A percentile compares a stretch with the other conserved stretches of the same genome.
These are phyloP conservation scores for Rhorus exstirpatorius DNA, from an alignment of 2,888 invertebrate genomes.

Conservation along the genomic window DNA sequence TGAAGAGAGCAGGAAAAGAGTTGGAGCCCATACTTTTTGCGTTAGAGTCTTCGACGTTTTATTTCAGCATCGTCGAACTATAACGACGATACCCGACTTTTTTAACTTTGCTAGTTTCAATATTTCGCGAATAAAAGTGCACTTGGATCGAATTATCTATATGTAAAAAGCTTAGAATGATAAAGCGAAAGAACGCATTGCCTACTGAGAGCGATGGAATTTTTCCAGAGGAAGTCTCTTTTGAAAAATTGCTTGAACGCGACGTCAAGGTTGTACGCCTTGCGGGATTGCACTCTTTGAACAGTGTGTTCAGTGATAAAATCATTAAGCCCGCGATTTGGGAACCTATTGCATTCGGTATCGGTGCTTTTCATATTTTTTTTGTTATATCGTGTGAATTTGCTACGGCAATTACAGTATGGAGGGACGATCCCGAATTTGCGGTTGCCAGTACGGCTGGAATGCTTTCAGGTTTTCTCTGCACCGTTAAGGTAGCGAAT, in stretches of 20 bases:
- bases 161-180: not conserved
- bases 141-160: not conserved
- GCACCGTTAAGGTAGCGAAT: conserved; percentile 58
- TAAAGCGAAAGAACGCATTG: not conserved
- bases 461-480: conserved; percentile 66
- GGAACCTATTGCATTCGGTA: conserved; percentile 49
- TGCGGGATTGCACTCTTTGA: conserved; percentile 60
- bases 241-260: conserved; percentile 48
- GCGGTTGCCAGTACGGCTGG: conserved; percentile 60
- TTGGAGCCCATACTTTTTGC: too few species aligned
- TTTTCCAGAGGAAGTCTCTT: conserved; percentile 1
- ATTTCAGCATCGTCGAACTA: too few species aligned
- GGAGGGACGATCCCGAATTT: conserved; percentile 58
- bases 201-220: not conserved
- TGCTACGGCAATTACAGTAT: conserved; percentile 43
- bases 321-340: conserved; percentile 10
- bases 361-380: conserved; percentile 60
- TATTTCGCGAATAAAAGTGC: not conserved
- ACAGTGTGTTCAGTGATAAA: conserved; percentile 54
- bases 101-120: not conserved
- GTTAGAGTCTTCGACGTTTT: too few species aligned
- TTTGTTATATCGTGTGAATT: conserved; percentile 64
- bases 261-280: conserved; percentile 51
- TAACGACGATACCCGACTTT: conserved; percentile 28
- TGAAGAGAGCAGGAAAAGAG: not conserved